Base-by-base conservation (phyloP, 2,888 invertebrate species). In the Mylabris sibirica region DNA sequence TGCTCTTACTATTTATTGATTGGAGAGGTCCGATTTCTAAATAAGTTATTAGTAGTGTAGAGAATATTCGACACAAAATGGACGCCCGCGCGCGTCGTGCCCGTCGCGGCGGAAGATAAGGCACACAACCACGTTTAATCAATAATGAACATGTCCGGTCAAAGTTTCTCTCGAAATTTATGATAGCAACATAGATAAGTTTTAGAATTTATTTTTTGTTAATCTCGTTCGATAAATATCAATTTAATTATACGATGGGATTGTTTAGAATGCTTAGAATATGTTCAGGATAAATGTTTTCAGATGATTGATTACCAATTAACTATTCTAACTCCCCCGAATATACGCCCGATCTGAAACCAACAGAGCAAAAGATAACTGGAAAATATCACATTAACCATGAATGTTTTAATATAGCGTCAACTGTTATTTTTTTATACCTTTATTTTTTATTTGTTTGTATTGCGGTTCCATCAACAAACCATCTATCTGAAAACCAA, bases 71-170 rank as follows among this genome's bases (percentile, higher is more conserved):
- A 53, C 24, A 81, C 82, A 83, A 83, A 83, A 83, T 83, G 83
- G 83, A 80, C 78, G 84, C 81, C 82, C 49, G 17, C 49, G 44
- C 49, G 77, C 68, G 71, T 76, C 75, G 82, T 81, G 80, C 79
- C 77, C 83, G 83, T 83, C 83, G 83, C 83, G 83, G 81, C 82
- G 81, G 75, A 79, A 81, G 78, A 81, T 82, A 83, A 83, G 84
- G 83, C 81, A 81, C 81, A 81, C 74, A 79, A 78, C 79, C 76
- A 75, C 75, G 79, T 75, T 81, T 83, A 82, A 84, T 84, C 84
- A 84, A 84, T 84, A 84, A 84, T 83, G 83, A 83, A 84, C 82
- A 83, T 80, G 81, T 79, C 79, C 78, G 79, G 82, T 80, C 81
- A 81, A 78, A 79, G 79, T 80, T 78, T 80, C 78, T 75, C 75